Conservation (phyloP, 2,888 invertebrate species). For the Alentia gelatinosa region DNA sequence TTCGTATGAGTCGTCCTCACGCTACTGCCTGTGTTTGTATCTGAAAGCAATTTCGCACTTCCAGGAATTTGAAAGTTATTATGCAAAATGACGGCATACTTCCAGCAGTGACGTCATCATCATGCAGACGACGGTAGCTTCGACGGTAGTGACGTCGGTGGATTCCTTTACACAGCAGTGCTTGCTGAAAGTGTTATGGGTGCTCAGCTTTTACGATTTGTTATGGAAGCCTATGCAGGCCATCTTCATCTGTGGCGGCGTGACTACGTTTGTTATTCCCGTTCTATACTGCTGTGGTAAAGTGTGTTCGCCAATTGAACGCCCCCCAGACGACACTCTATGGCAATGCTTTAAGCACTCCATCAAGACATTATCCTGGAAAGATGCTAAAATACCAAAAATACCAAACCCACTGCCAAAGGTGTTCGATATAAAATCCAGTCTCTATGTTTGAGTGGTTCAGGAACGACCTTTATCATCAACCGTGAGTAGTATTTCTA, state of each 20-base stretch:
- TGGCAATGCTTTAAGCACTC: conserved; percentile 4
- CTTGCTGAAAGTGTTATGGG: not conserved
- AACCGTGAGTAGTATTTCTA: not conserved
- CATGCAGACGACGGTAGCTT: not conserved
- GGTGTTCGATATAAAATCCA: conserved; percentile 26
- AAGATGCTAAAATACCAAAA: not conserved
- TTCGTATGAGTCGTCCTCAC: not conserved
- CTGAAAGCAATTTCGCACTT: not conserved
- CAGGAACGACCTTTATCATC: no score
- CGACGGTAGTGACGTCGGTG: not conserved
- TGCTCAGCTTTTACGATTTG: conserved; percentile 1
- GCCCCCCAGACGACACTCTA: conserved; percentile 10
- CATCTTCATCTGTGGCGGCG: not conserved
- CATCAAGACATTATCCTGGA: not conserved
- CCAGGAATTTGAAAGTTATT: not conserved
- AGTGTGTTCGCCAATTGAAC: not conserved
- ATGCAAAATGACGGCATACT: not conserved
- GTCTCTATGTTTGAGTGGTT: not conserved
- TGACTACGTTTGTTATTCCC: not conserved
- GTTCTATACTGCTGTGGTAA: not conserved
- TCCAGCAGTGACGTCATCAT: not conserved
- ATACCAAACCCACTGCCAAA: conserved; percentile 27
- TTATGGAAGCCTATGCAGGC: conserved; percentile 19
- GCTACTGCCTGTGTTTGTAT: not conserved
- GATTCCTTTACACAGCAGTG: not conserved